These are phyloP conservation scores for Carlito syrichta DNA, from an alignment of 2,113 vertebrate genomes.

Conservation along the genomic window DNA sequence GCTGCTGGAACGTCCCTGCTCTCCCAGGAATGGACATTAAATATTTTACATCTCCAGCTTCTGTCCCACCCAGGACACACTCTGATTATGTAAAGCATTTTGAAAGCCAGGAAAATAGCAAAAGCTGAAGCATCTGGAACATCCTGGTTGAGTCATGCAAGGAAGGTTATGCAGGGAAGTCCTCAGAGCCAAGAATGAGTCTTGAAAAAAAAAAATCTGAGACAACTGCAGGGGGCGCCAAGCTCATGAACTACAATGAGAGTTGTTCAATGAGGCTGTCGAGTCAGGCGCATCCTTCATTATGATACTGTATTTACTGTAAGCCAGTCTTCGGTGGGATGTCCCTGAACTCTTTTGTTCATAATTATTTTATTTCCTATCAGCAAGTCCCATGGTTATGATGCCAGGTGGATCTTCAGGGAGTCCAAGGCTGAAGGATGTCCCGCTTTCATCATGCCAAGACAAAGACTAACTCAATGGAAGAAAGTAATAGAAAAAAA, in stretches of 20 bases:
- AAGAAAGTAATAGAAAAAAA: not conserved
- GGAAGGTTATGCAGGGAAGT: not conserved
- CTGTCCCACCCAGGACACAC: not conserved
- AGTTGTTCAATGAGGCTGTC: not conserved
- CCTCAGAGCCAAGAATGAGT: not conserved
- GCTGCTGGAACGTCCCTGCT: not conserved
- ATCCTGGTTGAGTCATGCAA: not conserved
- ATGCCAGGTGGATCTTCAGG: not conserved
- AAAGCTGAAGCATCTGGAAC: conserved; percentile 9
- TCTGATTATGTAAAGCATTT: not conserved
- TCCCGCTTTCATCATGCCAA: not conserved
- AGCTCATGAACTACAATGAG: not conserved
- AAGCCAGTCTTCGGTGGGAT: not conserved
- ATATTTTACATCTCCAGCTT: not conserved
- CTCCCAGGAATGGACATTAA: not conserved
- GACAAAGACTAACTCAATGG: not conserved
- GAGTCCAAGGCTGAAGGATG: not conserved
- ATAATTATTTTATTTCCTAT: not conserved
- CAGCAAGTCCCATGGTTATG: not conserved
- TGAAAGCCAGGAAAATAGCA: not conserved
- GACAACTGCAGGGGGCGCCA: not conserved
- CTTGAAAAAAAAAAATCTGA: not conserved
- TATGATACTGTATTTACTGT: not conserved
- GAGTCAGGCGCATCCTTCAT: not conserved
- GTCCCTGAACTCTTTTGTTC: not conserved